Conservation (phyloP, 2,797 vertebrate genomes). For the Emys orbicularis region DNA sequence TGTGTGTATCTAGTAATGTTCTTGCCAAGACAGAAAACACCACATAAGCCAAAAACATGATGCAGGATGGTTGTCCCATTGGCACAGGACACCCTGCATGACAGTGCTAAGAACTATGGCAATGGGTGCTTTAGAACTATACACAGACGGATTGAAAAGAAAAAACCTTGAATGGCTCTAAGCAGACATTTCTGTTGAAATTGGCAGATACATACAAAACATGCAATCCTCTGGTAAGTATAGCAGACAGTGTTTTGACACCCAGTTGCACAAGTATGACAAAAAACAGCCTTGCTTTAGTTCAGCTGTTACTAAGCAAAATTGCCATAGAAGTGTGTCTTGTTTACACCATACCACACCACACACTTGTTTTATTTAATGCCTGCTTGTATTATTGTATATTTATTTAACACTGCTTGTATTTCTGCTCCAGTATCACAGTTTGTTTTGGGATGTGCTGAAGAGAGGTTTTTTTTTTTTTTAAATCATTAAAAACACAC, state of each 20-base stretch:
- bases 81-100: neutral
- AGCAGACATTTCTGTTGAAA: neutral
- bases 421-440: neutral
- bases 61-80: neutral
- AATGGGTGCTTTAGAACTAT: neutral
- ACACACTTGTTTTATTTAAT: neutral
- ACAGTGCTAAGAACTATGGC: neutral
- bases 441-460: neutral
- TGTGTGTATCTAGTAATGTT: neutral
- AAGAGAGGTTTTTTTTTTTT: neutral
- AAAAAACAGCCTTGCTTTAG: neutral
- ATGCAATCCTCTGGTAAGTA: neutral
- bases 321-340: neutral
- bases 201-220: neutral
- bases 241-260: neutral
- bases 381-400: neutral
- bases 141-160: neutral
- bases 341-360: neutral
- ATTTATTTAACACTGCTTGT: neutral
- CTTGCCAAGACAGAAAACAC: neutral
- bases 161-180: neutral
- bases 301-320: neutral
- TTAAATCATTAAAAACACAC: too few relatives aligned
- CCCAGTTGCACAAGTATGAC: neutral
- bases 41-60: neutral